Base-by-base conservation (phyloP, 2,797 vertebrate genomes). In the Labeo calbasu region DNA sequence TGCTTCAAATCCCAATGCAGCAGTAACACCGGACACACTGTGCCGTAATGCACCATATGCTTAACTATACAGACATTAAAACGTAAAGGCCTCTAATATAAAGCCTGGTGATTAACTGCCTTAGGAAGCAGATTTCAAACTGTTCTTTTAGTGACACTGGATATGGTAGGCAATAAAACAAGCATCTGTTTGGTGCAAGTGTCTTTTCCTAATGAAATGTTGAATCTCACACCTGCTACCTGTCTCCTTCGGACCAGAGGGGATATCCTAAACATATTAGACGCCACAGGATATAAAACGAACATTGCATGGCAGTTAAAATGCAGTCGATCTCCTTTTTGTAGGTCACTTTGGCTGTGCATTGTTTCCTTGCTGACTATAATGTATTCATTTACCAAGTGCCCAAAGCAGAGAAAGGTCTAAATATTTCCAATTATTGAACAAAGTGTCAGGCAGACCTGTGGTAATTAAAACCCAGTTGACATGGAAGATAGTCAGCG, bases 371-470 rank as follows among this genome's bases (percentile, higher is more conserved):
- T 79, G 87, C 84, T 77, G 85, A 87, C 85, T 89, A 61, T 87
- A 90, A 90, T 90, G 87, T 88, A 88, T 88, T 90, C 84, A 79
- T 89, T 88, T 82, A 79, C 53, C n/a, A 69, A 72, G 53, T 19
- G 79, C 81, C 83, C 76, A 40, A 78, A 86, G 90, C 85, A 86
- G 80, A 68, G 61, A 86, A 88, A 80, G 72, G 75, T 69, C 79
- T 85, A 86, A 89, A 89, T 89, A 89, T 88, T 90, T 89, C 88
- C 86, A 87, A 89, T 89, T 89, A 90, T 90, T 88, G 88, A 88
- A 84, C 61, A 89, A 89, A 89, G 87, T 90, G 85, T 90, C 86
- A 89, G 79, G 72, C 83, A 84, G 83, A 82, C 87, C 85, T 66
- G 79, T 63, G 70, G 79, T 91, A 90, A 91, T 91, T 91, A 90